These are phyloP conservation scores for Rattus rattus DNA, from an alignment of 2,113 vertebrate genomes.

Conservation along the genomic window DNA sequence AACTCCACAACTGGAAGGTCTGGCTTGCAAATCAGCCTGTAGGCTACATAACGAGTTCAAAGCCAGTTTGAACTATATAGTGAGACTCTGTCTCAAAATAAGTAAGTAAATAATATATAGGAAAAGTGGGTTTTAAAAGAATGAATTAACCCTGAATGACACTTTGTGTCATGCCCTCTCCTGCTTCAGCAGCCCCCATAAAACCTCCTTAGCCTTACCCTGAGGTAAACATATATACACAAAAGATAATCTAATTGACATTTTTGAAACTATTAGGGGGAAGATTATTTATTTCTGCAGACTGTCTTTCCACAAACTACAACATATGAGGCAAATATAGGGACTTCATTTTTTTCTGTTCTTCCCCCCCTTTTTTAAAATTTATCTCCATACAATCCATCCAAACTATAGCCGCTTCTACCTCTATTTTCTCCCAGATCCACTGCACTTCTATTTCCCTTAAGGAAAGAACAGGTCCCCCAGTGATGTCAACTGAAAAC, in stretches of 20 bases:
- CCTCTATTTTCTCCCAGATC: neutral
- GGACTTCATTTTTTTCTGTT: neutral
- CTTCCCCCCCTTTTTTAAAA: neutral
- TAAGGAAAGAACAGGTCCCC: neutral
- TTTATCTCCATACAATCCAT: too few species aligned
- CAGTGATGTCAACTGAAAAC: too few species aligned
- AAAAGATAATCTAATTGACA: slow-evolving; percentile 48
- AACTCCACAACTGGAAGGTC: neutral
- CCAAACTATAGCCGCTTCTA: neutral
- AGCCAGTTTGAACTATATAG: neutral
- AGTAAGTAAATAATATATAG: neutral
- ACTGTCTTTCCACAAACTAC: slow-evolving; percentile 61
- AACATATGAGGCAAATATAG: neutral
- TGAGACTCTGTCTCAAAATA: neutral
- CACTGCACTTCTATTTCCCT: neutral
- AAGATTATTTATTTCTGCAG: slow-evolving; percentile 73
- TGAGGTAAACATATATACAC: neutral
- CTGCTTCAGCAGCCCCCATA: neutral
- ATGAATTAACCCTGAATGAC: neutral
- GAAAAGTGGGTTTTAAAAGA: neutral
- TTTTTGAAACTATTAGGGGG: slow-evolving; percentile 24
- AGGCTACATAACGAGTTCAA: neutral
- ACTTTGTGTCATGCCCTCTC: neutral
- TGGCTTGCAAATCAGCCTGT: neutral
- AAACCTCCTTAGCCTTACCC: neutral